Percentiles rank a stretch among this genome's conserved stretches.
These are phyloP conservation scores for Phengaris arion DNA, from an alignment of 2,888 invertebrate species.

Conservation along the genomic window DNA sequence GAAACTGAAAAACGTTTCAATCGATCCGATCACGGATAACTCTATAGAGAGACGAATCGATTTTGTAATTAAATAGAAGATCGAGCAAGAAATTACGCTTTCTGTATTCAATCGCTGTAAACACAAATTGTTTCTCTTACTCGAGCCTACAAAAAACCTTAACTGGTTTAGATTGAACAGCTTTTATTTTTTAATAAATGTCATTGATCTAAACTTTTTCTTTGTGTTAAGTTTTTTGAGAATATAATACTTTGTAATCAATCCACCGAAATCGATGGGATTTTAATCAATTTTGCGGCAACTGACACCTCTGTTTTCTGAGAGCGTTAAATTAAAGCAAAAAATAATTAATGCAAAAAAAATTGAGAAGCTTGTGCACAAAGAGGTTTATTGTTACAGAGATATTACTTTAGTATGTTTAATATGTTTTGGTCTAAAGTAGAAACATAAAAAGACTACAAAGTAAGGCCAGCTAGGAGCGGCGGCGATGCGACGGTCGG, in stretches of 20 bases:
- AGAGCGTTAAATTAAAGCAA: constrained; percentile 53
- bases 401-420: constrained; percentile 15
- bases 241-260: constrained; percentile 38
- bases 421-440: constrained; percentile 7
- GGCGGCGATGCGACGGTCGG: constrained; percentile 45
- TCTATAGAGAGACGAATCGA: constrained; percentile 53
- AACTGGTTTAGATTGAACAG: constrained; percentile 36
- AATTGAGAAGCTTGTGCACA: constrained; percentile 71
- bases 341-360: constrained; percentile 63
- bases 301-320: constrained; percentile 68
- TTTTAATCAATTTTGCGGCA: constrained; percentile 55
- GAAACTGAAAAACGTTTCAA: constrained; percentile 44
- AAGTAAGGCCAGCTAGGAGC: background rate
- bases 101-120: constrained; percentile 43
- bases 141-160: constrained; percentile 43
- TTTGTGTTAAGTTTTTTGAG: constrained; percentile 49
- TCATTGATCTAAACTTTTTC: constrained; percentile 43
- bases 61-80: constrained; percentile 55
- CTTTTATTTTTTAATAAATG: constrained; percentile 44
- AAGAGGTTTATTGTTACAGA: constrained; percentile 44
- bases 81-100: constrained; percentile 52
- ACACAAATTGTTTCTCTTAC: constrained; percentile 47
- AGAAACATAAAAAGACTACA: constrained; percentile 10
- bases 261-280: constrained; percentile 37
- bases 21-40: constrained; percentile 45